Base-by-base conservation (phyloP, 2,888 invertebrate genomes). In the Leptarthrus brevirostris region DNA sequence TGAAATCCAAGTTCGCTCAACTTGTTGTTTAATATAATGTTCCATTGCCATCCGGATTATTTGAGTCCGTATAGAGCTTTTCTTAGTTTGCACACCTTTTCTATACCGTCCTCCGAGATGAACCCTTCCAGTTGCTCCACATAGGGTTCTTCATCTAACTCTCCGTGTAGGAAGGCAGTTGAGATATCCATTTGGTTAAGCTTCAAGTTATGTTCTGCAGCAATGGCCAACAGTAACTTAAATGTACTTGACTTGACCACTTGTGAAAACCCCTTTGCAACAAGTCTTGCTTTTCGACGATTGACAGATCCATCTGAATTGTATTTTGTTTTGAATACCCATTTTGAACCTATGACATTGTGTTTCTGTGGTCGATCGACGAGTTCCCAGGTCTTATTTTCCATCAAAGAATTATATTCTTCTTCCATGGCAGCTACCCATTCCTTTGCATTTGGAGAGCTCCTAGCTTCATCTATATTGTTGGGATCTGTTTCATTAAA, bases 31-130 rank as follows among this genome's bases (percentile, higher is more conserved):
- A 78, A 66, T 53, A 77, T 78, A 10, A 49, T 47, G 36, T 79
- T 78, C 78, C 79, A 79, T 26, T 79, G 76, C 1, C 79, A 74
- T 1, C 78, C 77, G n/a, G 75, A 74, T 44, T 80, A 79, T 52
- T 78, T 79, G 10, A 80, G 69, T 2, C 79, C 79, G 52, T 79
- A 79, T 2, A 79, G 56, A 0, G 77, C 74, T 54, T 78, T 79
- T 3, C 77, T 72, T 2, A 79, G 72, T 40, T 74, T 77, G 34
- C 79, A 64, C 0, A 79, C 77, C 58, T 24, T 14, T 18, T 34
- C 12, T 12, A 16, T n/a, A 26, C 24, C 18, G n/a, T 58, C 18
- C n/a, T 58, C 30, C 12, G 6, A 26, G 5, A 12, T 30, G 16
- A 34, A 18, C 10, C 3, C 16, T 30, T 66, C 49, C 16, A 49